Evolutionary conservation across 2,888 invertebrate genomes (phyloP), one percentile per base, ranked within the genome.

Genomic region (Lumbricus terrestris): DNA sequence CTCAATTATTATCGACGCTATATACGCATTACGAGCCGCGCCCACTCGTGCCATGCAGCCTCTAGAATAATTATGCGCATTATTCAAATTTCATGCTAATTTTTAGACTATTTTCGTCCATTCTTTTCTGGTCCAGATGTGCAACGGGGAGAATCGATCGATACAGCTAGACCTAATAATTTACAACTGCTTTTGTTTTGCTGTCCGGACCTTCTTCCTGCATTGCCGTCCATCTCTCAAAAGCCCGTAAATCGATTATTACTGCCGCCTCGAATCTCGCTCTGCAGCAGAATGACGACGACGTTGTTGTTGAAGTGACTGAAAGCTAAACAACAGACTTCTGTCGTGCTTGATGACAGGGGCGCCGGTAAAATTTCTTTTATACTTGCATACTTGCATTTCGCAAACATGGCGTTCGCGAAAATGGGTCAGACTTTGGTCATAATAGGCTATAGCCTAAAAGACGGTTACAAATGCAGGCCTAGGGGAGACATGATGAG

Each of bases 31-130:
- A 69, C 69, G 69, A 6, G 29, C n/a, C 69, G 11, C 54, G 29
- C 29, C n/a, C 23, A 69, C 69, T 69, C n/a, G 69, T 69, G 69
- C 16, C 11, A n/a, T n/a, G 69, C 69, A 1, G 69, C 69, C n/a
- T n/a, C n/a, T 69, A 69, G 69, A 69, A 29, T n/a, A n/a, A n/a
- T n/a, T n/a, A n/a, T n/a, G n/a, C 69, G 69, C 8, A 69, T 69
- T 69, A 69, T 69, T 69, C n/a, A 69, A 69, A 69, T 69, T 69
- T 69, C n/a, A 69, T 69, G 69, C n/a, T 69, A 69, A 69, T n/a
- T 20, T 47, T 3, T 20, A 47, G 23, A 8, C 18, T 38, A 38
- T 38, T 40, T 47, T 47, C 47, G 69, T 69, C 69, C 69, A 69
- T 69, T 69, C 69, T 69, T 69, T 69, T 29, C n/a, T 69, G 69